Percentiles rank a stretch among this genome's conserved stretches.
These are phyloP conservation scores for Scytalopus superciliaris DNA, from an alignment of 2,113 vertebrate species.

Conservation along the genomic window DNA sequence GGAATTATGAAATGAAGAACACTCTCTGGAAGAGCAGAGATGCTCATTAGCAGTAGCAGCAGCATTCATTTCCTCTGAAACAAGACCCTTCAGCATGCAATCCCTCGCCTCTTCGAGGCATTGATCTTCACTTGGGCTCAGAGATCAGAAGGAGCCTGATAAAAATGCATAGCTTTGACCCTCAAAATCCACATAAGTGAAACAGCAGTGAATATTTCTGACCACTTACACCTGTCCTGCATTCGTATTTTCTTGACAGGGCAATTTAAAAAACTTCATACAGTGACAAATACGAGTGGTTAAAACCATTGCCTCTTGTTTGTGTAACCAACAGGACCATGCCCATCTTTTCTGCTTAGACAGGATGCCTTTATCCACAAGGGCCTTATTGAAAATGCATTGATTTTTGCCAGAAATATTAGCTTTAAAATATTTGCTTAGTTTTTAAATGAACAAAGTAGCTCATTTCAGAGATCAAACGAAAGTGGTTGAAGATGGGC, in stretches of 20 bases:
- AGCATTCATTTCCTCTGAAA: neutral
- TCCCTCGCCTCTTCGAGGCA: slow-evolving; percentile 9
- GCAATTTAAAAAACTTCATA: slow-evolving; percentile 29
- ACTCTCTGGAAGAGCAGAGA: neutral
- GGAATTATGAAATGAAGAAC: neutral
- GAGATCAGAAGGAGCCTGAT: slow-evolving; percentile 44
- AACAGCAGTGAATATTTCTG: slow-evolving; percentile 52
- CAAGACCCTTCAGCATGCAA: slow-evolving; percentile 4
- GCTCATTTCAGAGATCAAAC: neutral
- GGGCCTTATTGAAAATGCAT: neutral
- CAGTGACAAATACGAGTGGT: neutral
- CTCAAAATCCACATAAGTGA: slow-evolving; percentile 46
- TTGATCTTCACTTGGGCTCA: slow-evolving; percentile 31
- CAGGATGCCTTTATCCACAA: neutral
- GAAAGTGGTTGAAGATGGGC: neutral
- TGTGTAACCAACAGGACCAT: slow-evolving; percentile 16
- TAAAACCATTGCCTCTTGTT: neutral
- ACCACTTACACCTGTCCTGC: slow-evolving; percentile 40
- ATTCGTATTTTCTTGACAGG: slow-evolving; percentile 41
- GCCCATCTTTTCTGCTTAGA: neutral
- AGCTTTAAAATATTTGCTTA: neutral
- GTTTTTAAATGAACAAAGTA: neutral
- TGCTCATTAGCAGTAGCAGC: neutral
- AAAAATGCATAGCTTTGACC: slow-evolving; percentile 67
- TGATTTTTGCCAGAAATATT: neutral